Percentiles rank a stretch among this genome's conserved stretches.
Conservation (phyloP, 2,113 vertebrate genomes). For the Crotalus helleri region DNA sequence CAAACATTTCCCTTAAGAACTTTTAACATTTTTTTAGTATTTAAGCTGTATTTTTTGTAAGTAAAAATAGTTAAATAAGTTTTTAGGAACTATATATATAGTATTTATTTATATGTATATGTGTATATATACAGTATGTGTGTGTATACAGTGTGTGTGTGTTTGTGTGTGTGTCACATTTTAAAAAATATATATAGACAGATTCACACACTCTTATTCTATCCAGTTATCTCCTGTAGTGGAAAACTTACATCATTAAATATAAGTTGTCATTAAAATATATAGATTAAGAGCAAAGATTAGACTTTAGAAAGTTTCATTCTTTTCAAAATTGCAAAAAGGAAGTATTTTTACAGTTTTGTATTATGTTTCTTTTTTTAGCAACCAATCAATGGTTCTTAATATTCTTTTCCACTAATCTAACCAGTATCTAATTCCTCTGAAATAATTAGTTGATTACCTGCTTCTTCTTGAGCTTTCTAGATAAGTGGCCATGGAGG, state of each 20-base stretch:
- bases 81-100: not conserved
- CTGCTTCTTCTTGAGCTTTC: not conserved
- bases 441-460: not conserved
- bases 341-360: not conserved
- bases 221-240: not conserved
- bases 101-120: no score
- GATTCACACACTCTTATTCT: not conserved
- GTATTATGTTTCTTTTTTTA: not conserved
- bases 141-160: no score
- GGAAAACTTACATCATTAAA: not conserved
- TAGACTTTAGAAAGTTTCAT: not conserved
- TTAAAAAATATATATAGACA: no score
- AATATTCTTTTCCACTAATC: not conserved
- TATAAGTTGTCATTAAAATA: not conserved
- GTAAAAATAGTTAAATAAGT: not conserved
- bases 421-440: not conserved
- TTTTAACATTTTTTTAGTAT: not conserved
- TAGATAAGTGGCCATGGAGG: not conserved
- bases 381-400: not conserved
- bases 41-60: not conserved
- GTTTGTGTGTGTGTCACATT: no score
- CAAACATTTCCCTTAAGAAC: conserved; percentile 1
- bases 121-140: no score
- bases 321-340: not conserved
- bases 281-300: not conserved